phyloP scores from a whole-genome alignment of 1,140 invertebrate species.

The Lethrus apterus region DNA sequence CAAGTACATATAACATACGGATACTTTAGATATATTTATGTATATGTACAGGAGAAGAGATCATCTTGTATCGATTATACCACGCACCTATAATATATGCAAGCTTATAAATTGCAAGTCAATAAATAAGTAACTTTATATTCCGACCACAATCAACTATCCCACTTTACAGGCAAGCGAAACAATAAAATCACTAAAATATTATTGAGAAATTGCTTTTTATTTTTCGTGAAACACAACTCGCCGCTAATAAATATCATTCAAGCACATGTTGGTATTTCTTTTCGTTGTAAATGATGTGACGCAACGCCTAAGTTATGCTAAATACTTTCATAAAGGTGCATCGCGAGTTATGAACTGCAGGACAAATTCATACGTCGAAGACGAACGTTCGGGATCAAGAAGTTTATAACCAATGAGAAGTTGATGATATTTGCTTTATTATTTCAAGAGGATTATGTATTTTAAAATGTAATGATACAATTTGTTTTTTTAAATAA shows the following conservation, averaged over 20 bases:
- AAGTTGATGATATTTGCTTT: no score
- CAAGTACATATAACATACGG: no score
- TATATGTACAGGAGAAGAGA: constrained; percentile 9
- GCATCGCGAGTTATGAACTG: constrained; percentile 20
- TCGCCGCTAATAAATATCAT: constrained; percentile 35
- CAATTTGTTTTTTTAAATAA: no score
- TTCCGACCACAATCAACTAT: constrained; percentile 41
- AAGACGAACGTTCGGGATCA: neutral
- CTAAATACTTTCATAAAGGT: constrained; percentile 26
- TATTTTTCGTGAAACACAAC: constrained; percentile 35
- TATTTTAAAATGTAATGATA: no score
- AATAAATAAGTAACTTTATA: constrained; percentile 44
- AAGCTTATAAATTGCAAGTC: constrained; percentile 40
- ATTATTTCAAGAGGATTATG: no score
- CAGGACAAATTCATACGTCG: constrained; percentile 21
- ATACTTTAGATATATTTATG: no score
- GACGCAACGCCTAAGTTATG: constrained; percentile 21
- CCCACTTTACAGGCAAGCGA: constrained; percentile 39
- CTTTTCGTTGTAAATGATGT: constrained; percentile 18
- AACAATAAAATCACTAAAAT: constrained; percentile 44
- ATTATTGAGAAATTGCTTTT: constrained; percentile 42
- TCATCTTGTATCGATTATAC: constrained; percentile 24
- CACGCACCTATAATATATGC: constrained; percentile 41
- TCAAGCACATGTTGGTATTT: constrained; percentile 20
- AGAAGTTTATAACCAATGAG: no score